Evolutionary conservation across 2,888 invertebrate genomes (phyloP).

Genomic region (Pantelozetes paolii): DNA sequence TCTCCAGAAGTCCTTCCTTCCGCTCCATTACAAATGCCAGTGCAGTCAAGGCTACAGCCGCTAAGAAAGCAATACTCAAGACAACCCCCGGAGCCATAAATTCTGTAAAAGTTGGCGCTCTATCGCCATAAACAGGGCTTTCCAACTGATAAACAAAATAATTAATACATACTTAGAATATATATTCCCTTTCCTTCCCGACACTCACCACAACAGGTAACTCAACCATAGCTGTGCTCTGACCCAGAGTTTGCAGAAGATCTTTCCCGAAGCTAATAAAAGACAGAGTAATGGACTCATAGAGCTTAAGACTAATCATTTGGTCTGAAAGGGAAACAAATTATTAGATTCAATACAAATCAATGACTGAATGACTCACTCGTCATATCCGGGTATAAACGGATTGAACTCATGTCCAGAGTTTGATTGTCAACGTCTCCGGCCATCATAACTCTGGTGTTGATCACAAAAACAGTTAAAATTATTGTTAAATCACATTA

Average conservation of each 20-base stretch:
- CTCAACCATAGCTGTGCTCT: slow-evolving; percentile 73
- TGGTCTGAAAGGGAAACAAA: slow-evolving; percentile 64
- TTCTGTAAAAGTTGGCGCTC: slow-evolving; percentile 78
- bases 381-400: slow-evolving; percentile 88
- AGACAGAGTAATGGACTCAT: slow-evolving; percentile 75
- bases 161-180: not conserved
- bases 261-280: slow-evolving; percentile 77
- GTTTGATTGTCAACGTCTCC: slow-evolving; percentile 80
- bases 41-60: slow-evolving; percentile 89
- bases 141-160: slow-evolving; percentile 35
- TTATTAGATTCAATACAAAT: slow-evolving; percentile 18
- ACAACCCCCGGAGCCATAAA: slow-evolving; percentile 95
- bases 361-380: slow-evolving; percentile 43
- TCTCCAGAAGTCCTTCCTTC: slow-evolving; percentile 82
- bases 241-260: slow-evolving; percentile 66
- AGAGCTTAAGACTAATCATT: slow-evolving; percentile 84
- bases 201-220: slow-evolving; percentile 51
- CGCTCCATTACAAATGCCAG: slow-evolving; percentile 84
- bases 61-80: slow-evolving; percentile 89
- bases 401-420: slow-evolving; percentile 76
- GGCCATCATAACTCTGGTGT: slow-evolving; percentile 67
- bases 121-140: slow-evolving; percentile 46
- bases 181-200: slow-evolving; percentile 43
- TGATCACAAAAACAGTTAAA: not conserved
- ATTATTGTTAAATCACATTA: not conserved